phyloP scores from a whole-genome alignment of 2,797 vertebrate genomes.

The Chloroceryle amazona region DNA sequence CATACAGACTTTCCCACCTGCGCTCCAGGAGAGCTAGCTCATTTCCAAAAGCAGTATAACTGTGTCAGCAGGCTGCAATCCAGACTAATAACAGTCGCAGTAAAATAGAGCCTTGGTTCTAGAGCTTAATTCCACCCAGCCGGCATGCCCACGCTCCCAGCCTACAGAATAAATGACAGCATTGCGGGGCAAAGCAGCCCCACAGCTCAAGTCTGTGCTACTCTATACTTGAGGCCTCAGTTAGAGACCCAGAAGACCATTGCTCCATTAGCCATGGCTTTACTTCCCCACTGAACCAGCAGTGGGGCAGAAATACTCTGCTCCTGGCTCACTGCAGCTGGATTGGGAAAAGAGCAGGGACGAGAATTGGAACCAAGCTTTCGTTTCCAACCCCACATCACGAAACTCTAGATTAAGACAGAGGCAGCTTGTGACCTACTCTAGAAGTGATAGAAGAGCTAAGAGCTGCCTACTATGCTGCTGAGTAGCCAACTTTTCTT shows the following conservation, averaged over 20 bases:
- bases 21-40: constrained; percentile 1
- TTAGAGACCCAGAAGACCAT: background rate
- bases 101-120: constrained; percentile 46
- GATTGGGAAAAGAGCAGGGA: background rate
- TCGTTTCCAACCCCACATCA: background rate
- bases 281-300: background rate
- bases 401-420: background rate
- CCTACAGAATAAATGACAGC: background rate
- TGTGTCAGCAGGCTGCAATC: constrained; percentile 27
- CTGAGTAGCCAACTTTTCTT: background rate
- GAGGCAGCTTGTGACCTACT: background rate
- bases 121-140: constrained; percentile 52
- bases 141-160: constrained; percentile 17
- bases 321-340: background rate
- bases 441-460: background rate
- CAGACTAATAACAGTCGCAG: background rate
- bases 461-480: background rate
- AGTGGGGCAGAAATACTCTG: background rate
- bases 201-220: background rate
- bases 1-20: background rate
- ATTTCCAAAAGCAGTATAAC: constrained; percentile 43
- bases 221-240: rapidly evolving
- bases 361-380: background rate
- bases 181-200: rapidly evolving
- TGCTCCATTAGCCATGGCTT: background rate